Evolutionary conservation across 37 sponge, comb jelly and placozoan species (phyloP).

Genomic region (Haliclona indistincta): DNA sequence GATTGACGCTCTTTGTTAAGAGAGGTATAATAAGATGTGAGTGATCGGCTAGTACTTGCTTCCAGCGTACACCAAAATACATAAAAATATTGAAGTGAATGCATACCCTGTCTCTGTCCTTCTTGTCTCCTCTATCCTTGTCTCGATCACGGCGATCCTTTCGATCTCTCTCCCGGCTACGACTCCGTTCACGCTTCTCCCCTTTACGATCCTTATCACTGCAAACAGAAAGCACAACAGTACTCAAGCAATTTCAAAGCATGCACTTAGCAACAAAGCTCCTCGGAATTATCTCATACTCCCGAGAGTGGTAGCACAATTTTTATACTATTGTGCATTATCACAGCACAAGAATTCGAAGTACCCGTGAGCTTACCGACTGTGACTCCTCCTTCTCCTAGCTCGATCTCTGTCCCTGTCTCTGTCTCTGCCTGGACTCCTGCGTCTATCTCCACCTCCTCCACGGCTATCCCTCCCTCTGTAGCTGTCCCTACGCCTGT

Average conservation of each 20-base stretch:
- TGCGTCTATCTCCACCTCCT: background rate
- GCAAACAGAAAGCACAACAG: no score
- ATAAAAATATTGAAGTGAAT: background rate
- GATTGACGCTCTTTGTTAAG: conserved; percentile 21
- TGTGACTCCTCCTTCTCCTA: background rate
- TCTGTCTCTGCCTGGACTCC: background rate
- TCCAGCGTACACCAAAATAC: background rate
- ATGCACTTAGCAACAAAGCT: no score
- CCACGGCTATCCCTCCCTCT: background rate
- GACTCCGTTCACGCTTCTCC: conserved; percentile 18
- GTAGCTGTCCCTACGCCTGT: conserved; percentile 20
- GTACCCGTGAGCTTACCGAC: conserved; percentile 7
- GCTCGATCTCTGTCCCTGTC: conserved; percentile 48
- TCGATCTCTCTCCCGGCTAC: conserved; percentile 16
- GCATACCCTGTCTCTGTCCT: background rate
- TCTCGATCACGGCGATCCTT: conserved; percentile 6
- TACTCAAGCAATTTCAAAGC: no score
- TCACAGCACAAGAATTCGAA: background rate
- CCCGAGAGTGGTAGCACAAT: background rate
- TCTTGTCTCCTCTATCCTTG: conserved; percentile 16
- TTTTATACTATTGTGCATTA: background rate
- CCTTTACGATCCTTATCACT: conserved; percentile 18
- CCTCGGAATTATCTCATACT: conserved; percentile 10
- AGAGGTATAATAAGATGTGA: background rate
- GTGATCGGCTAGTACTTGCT: background rate